Percentiles rank a stretch among this genome's conserved stretches.
These are phyloP conservation scores for Hecatera dysodea DNA, from an alignment of 2,888 invertebrate genomes.

Conservation along the genomic window DNA sequence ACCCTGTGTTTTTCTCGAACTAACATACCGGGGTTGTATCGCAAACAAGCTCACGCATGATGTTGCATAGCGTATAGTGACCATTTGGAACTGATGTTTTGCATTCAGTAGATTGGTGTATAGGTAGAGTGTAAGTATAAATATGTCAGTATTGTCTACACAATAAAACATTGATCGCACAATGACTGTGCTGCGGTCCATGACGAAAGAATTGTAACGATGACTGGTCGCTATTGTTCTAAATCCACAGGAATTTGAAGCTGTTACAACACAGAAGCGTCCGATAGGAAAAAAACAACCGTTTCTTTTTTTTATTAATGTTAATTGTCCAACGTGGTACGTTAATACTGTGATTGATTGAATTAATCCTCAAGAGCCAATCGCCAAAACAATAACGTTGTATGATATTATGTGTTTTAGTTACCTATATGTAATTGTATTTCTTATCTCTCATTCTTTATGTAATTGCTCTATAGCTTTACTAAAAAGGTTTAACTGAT, in stretches of 20 bases:
- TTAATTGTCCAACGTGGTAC: background rate
- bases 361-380: background rate
- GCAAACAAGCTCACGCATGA: slow-evolving; percentile 9
- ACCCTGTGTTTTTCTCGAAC: slow-evolving; percentile 13
- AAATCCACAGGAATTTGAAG: slow-evolving; percentile 74
- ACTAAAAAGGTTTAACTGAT: too few species aligned
- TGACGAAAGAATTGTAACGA: slow-evolving; percentile 84
- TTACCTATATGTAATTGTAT: too few species aligned
- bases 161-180: slow-evolving; percentile 81
- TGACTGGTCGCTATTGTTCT: slow-evolving; percentile 82
- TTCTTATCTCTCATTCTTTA: too few species aligned
- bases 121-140: slow-evolving; percentile 11
- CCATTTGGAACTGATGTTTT: slow-evolving; percentile 73
- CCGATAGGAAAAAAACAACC: background rate
- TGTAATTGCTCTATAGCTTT: too few species aligned
- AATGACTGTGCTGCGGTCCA: slow-evolving; percentile 85
- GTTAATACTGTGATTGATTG: background rate
- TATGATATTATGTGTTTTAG: too few species aligned
- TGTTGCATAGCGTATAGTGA: slow-evolving; percentile 44
- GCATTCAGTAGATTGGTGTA: slow-evolving; percentile 25
- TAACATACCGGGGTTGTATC: background rate
- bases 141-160: slow-evolving; percentile 73
- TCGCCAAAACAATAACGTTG: too few species aligned
- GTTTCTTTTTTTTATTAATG: background rate
- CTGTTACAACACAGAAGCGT: slow-evolving; percentile 37